Evolutionary conservation across 2,888 invertebrate species (phyloP).

Genomic region (Pollenia amentaria): DNA sequence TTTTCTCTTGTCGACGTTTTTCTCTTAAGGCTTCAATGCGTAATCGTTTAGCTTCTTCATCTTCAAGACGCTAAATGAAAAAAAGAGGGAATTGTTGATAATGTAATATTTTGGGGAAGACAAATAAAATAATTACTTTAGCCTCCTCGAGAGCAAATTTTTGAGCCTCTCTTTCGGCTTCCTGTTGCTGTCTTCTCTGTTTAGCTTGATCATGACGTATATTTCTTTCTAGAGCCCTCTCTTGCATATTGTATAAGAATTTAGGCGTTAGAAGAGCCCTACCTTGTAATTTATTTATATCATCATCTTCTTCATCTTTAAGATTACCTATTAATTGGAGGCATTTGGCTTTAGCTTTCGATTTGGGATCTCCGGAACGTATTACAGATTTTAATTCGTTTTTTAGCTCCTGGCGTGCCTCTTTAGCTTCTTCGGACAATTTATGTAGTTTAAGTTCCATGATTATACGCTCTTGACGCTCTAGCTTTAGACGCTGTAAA

Average conservation of each 20-base stretch:
- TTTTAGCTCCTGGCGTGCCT: conserved; percentile 87
- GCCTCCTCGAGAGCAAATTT: conserved; percentile 84
- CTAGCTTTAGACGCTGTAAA: conserved; percentile 89
- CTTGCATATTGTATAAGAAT: conserved; percentile 90
- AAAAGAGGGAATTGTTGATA: conserved; percentile 5
- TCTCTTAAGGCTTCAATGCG: conserved; percentile 87
- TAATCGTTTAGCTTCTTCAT: conserved; percentile 87
- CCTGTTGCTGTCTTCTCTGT: conserved; percentile 82
- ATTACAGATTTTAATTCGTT: conserved; percentile 86
- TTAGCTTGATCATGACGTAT: conserved; percentile 83
- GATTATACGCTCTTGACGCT: conserved; percentile 90
- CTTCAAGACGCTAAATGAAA: conserved; percentile 81
- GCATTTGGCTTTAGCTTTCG: conserved; percentile 85
- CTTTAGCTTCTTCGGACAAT: conserved; percentile 88
- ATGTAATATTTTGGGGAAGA: neutral
- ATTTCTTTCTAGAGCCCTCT: conserved; percentile 88
- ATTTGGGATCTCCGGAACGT: conserved; percentile 86
- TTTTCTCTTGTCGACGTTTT: conserved; percentile 87
- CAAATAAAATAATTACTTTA: conserved; percentile 78
- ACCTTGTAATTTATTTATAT: conserved; percentile 81
- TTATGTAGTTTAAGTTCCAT: conserved; percentile 90
- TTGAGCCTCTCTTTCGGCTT: conserved; percentile 84
- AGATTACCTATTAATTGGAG: conserved; percentile 83
- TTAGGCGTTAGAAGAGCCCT: conserved; percentile 86
- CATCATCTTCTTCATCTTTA: conserved; percentile 81